Evolutionary conservation across 2,888 invertebrate genomes (phyloP).

Genomic region (Geophilus truncorum): DNA sequence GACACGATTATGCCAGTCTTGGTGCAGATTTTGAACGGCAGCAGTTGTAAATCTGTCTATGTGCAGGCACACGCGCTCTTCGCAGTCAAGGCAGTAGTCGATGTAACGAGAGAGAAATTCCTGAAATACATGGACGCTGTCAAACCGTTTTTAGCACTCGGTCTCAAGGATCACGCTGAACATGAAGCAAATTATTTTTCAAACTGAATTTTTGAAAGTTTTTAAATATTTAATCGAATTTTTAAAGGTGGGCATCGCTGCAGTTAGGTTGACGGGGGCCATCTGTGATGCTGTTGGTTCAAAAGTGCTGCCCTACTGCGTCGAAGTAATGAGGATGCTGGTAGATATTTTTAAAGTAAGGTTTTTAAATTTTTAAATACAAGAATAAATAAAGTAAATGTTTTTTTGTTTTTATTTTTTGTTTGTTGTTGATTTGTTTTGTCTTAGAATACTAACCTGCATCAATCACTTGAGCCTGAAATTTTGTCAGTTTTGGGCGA

Average conservation of each 20-base stretch:
- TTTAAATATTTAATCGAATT: too few species aligned
- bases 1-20: too few species aligned
- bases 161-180: conserved; percentile 90
- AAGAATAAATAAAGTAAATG: too few species aligned
- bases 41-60: conserved; percentile 72
- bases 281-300: conserved; percentile 85
- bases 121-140: conserved; percentile 97
- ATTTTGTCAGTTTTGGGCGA: conserved; percentile 96
- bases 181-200: too few species aligned
- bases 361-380: too few species aligned
- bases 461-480: conserved; percentile 93
- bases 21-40: conserved; percentile 88
- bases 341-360: conserved; percentile 76
- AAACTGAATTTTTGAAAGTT: too few species aligned
- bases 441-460: conserved; percentile 69
- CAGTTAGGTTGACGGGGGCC: conserved; percentile 95
- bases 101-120: conserved; percentile 87
- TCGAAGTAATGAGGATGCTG: conserved; percentile 88
- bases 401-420: too few species aligned
- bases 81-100: conserved; percentile 92
- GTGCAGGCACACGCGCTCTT: conserved; percentile 98
- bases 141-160: conserved; percentile 83
- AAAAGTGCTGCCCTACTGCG: conserved; percentile 86
- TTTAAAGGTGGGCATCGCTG: conserved; percentile 66
- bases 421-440: not conserved